These are phyloP conservation scores for Nesidiocoris tenuis DNA, from an alignment of 2,888 invertebrate species.

Conservation along the genomic window DNA sequence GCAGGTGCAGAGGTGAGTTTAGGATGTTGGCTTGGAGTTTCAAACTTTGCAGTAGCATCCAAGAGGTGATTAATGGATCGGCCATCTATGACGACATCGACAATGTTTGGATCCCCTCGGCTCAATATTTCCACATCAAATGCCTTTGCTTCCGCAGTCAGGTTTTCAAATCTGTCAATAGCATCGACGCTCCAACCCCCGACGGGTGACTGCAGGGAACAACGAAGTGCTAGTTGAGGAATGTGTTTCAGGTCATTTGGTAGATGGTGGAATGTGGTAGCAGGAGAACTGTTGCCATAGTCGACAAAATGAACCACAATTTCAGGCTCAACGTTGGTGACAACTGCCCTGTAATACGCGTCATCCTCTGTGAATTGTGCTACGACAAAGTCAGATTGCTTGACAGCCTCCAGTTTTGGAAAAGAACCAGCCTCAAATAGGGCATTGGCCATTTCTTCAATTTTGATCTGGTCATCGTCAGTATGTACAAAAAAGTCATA, in stretches of 20 bases:
- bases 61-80: constrained; percentile 4
- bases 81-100: constrained; percentile 25
- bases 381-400: constrained; percentile 29
- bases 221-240: constrained; percentile 64
- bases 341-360: constrained; percentile 51
- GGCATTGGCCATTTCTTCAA: constrained; percentile 53
- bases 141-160: neutral
- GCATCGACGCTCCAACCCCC: constrained; percentile 36
- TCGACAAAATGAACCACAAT: constrained; percentile 52
- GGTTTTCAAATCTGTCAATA: constrained; percentile 17
- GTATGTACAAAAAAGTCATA: constrained; percentile 74
- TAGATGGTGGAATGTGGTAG: constrained; percentile 54
- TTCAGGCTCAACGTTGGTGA: constrained; percentile 46
- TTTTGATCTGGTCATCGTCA: constrained; percentile 62
- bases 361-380: constrained; percentile 48
- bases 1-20: no score
- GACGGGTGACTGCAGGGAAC: constrained; percentile 56
- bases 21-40: neutral
- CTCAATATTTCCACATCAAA: constrained; percentile 24
- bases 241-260: constrained; percentile 63
- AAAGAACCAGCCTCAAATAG: constrained; percentile 22
- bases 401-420: neutral
- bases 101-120: constrained; percentile 18
- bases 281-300: constrained; percentile 50
- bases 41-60: constrained; percentile 3